Evolutionary conservation across 2,888 invertebrate species (phyloP).

Genomic region (Protodeltote pygarga): DNA sequence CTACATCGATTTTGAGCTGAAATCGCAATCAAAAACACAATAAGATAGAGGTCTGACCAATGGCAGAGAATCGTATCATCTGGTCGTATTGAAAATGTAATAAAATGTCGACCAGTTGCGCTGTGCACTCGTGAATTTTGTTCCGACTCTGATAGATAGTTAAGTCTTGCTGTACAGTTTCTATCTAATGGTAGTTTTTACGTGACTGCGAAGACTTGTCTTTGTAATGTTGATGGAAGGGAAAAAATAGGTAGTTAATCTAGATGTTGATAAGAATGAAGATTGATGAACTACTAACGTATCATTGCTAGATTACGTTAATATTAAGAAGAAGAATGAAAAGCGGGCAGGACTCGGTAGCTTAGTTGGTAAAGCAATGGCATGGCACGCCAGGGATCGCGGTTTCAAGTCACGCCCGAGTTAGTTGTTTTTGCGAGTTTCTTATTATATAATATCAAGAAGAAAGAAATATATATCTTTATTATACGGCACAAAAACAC

Average conservation of each 20-base stretch:
- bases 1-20: slow-evolving; percentile 53
- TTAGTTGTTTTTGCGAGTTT: too few relatives aligned
- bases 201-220: slow-evolving; percentile 8
- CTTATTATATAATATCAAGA: too few relatives aligned
- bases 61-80: slow-evolving; percentile 58
- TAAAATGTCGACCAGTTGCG: slow-evolving; percentile 49
- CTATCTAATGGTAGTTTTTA: slow-evolving; percentile 36
- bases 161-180: slow-evolving; percentile 35
- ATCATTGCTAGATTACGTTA: too few relatives aligned
- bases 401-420: too few relatives aligned
- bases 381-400: too few relatives aligned
- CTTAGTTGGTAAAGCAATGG: too few relatives aligned
- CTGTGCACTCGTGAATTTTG: slow-evolving; percentile 41
- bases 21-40: slow-evolving; percentile 60
- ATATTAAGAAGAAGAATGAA: too few relatives aligned
- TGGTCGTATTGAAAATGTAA: slow-evolving; percentile 64
- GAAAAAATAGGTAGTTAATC: slow-evolving; percentile 9
- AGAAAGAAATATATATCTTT: too few relatives aligned
- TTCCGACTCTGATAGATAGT: slow-evolving; percentile 50
- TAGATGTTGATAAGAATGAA: neutral
- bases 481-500: too few relatives aligned
- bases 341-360: too few relatives aligned
- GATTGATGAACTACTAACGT: too few relatives aligned
- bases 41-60: slow-evolving; percentile 53
- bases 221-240: slow-evolving; percentile 5